These are phyloP conservation scores for Decapterus maruadsi DNA, from an alignment of 2,797 vertebrate genomes.

Conservation along the genomic window DNA sequence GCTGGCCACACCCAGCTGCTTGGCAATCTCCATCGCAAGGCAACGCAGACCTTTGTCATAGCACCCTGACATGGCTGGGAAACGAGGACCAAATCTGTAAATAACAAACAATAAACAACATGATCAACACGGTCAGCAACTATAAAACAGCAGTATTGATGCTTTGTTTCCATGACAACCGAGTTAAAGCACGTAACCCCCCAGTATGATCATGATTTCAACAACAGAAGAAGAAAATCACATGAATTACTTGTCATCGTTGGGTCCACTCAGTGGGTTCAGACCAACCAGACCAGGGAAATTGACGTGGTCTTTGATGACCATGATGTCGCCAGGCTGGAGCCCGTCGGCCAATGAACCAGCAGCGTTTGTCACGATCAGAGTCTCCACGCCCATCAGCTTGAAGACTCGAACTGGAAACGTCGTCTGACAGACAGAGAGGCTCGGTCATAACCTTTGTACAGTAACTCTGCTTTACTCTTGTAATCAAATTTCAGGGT, in stretches of 20 bases:
- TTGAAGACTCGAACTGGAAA: constrained; percentile 89
- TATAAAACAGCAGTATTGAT: not conserved
- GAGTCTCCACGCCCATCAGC: constrained; percentile 86
- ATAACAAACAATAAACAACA: constrained; percentile 9
- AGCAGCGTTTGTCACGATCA: constrained; percentile 90
- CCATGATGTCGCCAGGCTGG: constrained; percentile 88
- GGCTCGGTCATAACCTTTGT: too few relatives aligned
- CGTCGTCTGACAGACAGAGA: constrained; percentile 80
- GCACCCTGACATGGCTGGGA: constrained; percentile 86
- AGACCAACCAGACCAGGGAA: constrained; percentile 86
- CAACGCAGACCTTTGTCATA: constrained; percentile 85
- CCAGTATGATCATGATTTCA: rapidly evolving
- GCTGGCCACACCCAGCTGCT: constrained; percentile 75
- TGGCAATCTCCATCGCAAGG: constrained; percentile 81
- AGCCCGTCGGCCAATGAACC: constrained; percentile 86
- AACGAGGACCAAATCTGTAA: constrained; percentile 88
- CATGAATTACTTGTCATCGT: constrained; percentile 73
- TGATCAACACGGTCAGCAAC: not conserved
- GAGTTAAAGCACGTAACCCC: not conserved
- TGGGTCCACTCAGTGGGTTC: constrained; percentile 87
- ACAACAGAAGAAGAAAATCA: not conserved
- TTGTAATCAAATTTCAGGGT: too few relatives aligned
- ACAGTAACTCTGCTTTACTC: too few relatives aligned
- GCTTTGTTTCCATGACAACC: not conserved
- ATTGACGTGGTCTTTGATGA: constrained; percentile 90